These are phyloP conservation scores for Drosophila nigromelanica DNA, from an alignment of 1,140 invertebrate species.

Conservation along the genomic window DNA sequence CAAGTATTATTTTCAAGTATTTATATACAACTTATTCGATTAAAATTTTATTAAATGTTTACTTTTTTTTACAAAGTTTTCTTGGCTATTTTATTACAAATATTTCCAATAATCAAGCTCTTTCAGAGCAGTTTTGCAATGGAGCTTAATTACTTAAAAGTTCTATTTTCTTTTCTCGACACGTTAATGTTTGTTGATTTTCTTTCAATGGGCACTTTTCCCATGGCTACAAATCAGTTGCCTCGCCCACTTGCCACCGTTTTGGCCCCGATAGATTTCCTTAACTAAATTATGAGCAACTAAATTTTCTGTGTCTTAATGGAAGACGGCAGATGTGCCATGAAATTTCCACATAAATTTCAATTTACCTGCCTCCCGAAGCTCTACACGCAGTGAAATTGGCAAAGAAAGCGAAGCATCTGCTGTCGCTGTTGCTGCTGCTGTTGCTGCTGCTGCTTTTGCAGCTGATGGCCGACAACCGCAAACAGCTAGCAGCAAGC, in stretches of 20 bases:
- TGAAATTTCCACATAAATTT: slow-evolving; percentile 71
- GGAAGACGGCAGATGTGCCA: slow-evolving; percentile 66
- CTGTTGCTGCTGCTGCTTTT: not conserved
- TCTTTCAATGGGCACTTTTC: slow-evolving; percentile 19
- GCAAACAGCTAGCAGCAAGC: slow-evolving; percentile 23
- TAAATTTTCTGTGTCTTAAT: slow-evolving; percentile 54
- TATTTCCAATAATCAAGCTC: no score
- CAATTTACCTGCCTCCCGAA: slow-evolving; percentile 32
- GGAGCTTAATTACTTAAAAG: not conserved
- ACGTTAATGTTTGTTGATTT: slow-evolving; percentile 3
- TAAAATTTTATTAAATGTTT: no score
- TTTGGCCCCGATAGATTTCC: slow-evolving; percentile 56
- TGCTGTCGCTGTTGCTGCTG: not conserved
- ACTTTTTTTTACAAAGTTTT: no score
- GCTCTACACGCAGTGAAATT: slow-evolving; percentile 53
- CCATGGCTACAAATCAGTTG: slow-evolving; percentile 46
- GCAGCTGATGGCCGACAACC: slow-evolving; percentile 46
- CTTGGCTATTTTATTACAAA: no score
- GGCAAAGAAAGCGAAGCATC: slow-evolving; percentile 63
- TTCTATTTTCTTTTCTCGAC: not conserved
- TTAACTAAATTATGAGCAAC: slow-evolving; percentile 60
- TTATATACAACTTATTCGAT: no score
- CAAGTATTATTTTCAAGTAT: no score
- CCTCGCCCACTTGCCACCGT: slow-evolving; percentile 61
- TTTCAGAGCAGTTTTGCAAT: no score